Percentiles rank a stretch among this genome's conserved stretches.
phyloP scores from a whole-genome alignment of 2,797 vertebrate genomes.

The Toxotes lorentzi region DNA sequence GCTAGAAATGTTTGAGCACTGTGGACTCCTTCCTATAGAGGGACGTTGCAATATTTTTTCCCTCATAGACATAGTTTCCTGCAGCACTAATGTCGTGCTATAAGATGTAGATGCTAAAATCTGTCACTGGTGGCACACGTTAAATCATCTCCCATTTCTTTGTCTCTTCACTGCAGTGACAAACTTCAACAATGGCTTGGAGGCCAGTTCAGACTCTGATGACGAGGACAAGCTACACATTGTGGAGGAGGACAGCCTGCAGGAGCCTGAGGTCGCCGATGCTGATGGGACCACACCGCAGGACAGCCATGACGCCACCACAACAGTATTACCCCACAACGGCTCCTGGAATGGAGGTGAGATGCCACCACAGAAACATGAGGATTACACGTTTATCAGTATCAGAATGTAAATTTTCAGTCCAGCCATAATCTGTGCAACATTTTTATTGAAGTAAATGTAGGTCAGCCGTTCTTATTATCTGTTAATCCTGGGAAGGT shows the following conservation, averaged over 20 bases:
- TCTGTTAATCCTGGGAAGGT: neutral
- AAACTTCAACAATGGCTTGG: conserved; percentile 94
- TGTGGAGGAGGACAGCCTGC: conserved; percentile 96
- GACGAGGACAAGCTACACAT: conserved; percentile 99
- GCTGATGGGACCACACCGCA: conserved; percentile 81
- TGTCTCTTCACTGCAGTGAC: conserved; percentile 85
- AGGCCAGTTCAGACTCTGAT: conserved; percentile 96
- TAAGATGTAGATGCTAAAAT: neutral
- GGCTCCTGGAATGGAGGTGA: conserved; percentile 90
- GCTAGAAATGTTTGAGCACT: neutral
- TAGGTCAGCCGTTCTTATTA: neutral
- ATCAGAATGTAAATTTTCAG: neutral
- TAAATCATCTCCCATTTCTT: neutral
- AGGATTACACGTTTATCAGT: neutral
- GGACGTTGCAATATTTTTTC: neutral
- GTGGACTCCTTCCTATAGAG: neutral
- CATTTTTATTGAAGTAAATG: neutral
- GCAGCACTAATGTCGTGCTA: conserved; percentile 12
- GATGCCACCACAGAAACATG: neutral
- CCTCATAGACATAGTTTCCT: conserved; percentile 14
- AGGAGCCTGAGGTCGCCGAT: conserved; percentile 83
- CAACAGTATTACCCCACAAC: conserved; percentile 88
- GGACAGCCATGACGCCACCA: conserved; percentile 73
- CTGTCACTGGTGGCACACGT: too few relatives aligned
- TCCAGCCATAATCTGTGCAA: neutral